These are phyloP conservation scores for Antidorcas marsupialis DNA, from an alignment of 2,113 vertebrate species.

Conservation along the genomic window DNA sequence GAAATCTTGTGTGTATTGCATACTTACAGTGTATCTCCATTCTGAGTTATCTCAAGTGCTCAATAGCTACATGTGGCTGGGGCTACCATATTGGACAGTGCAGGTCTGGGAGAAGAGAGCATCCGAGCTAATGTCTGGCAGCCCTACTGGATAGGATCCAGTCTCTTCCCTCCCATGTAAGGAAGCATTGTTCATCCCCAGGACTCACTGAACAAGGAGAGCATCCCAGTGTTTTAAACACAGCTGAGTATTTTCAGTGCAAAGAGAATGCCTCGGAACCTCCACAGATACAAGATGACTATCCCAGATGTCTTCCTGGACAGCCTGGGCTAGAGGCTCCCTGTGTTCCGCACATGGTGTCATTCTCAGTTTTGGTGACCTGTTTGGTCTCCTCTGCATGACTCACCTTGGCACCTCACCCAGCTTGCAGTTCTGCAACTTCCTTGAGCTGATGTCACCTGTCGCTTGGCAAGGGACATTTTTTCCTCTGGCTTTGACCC, in stretches of 20 bases:
- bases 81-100: background rate
- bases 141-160: background rate
- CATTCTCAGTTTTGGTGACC: background rate
- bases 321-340: background rate
- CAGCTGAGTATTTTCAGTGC: background rate
- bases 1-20: background rate
- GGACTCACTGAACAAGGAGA: background rate
- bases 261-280: background rate
- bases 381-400: background rate
- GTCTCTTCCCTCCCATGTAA: background rate
- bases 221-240: background rate
- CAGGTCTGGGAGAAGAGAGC: background rate
- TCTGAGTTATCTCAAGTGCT: no score
- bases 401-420: background rate
- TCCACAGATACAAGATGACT: background rate
- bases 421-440: background rate
- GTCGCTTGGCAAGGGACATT: background rate
- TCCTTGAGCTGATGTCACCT: no score
- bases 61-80: background rate
- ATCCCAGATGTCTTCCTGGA: background rate
- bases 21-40: background rate
- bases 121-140: background rate
- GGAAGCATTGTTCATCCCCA: background rate
- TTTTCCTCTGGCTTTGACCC: background rate
- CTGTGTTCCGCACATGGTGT: background rate